A percentile compares a stretch with the other conserved stretches of the same genome.
Evolutionary conservation across 2,888 invertebrate species (phyloP).

Genomic region (Antitype chi): DNA sequence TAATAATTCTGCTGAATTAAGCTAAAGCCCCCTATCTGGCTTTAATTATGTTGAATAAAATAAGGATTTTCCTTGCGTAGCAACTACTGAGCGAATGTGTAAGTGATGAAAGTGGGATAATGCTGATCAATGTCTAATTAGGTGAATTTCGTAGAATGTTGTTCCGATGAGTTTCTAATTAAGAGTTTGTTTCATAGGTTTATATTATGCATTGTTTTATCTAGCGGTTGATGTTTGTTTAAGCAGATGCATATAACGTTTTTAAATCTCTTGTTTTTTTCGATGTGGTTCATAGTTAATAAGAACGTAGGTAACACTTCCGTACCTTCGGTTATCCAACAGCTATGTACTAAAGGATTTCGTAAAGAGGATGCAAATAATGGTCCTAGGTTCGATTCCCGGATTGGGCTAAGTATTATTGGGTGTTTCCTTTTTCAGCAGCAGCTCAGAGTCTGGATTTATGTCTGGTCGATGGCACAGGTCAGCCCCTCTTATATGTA

Average conservation of each 20-base stretch:
- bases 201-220: neutral
- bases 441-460: neutral
- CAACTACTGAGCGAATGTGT: slow-evolving; percentile 31
- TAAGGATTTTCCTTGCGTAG: slow-evolving; percentile 50
- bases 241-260: neutral
- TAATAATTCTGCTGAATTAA: slow-evolving; percentile 72
- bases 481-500: too few relatives aligned
- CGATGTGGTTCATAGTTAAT: neutral
- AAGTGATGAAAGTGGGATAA: slow-evolving; percentile 26
- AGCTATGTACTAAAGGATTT: neutral
- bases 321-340: neutral
- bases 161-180: neutral
- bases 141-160: neutral
- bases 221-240: neutral
- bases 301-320: neutral
- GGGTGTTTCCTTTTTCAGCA: neutral
- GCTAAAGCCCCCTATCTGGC: slow-evolving; percentile 58
- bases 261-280: neutral
- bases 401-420: neutral
- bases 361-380: neutral
- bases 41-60: slow-evolving; percentile 68
- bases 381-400: neutral
- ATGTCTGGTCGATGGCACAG: neutral
- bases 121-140: slow-evolving; percentile 32
- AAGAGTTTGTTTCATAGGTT: neutral